phyloP scores from a whole-genome alignment of 2,888 invertebrate genomes.

The Mesorhabditis spiculigera region DNA sequence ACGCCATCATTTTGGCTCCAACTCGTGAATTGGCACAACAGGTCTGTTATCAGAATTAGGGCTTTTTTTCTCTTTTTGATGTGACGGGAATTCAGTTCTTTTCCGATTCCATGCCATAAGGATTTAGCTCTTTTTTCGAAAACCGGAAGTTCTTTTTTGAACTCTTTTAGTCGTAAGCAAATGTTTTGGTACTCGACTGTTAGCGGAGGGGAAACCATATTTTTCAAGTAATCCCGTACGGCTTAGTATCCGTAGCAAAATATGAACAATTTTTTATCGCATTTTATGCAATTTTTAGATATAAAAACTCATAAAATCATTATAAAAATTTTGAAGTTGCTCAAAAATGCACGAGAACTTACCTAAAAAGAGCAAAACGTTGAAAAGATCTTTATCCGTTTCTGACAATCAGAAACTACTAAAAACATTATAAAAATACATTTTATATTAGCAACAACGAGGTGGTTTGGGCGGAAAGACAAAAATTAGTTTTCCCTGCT shows the following conservation, averaged over 20 bases:
- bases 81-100: too few species aligned
- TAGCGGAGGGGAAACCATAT: too few species aligned
- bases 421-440: too few species aligned
- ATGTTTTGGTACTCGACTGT: too few species aligned
- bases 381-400: neutral
- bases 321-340: neutral
- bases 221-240: too few species aligned
- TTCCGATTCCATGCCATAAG: too few species aligned
- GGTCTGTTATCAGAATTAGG: slow-evolving; percentile 7
- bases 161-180: too few species aligned
- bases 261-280: neutral
- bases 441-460: too few species aligned
- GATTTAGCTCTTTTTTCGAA: too few species aligned
- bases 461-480: too few species aligned
- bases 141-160: too few species aligned
- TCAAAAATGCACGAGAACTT: neutral
- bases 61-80: neutral
- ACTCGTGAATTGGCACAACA: slow-evolving; percentile 69
- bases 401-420: too few species aligned
- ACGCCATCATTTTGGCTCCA: slow-evolving; percentile 96
- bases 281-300: neutral
- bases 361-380: neutral
- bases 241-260: neutral
- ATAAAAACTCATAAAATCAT: neutral
- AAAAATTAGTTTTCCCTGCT: neutral